Conservation (phyloP, 1,140 invertebrate species). For the Atopsyche davidsoni region DNA sequence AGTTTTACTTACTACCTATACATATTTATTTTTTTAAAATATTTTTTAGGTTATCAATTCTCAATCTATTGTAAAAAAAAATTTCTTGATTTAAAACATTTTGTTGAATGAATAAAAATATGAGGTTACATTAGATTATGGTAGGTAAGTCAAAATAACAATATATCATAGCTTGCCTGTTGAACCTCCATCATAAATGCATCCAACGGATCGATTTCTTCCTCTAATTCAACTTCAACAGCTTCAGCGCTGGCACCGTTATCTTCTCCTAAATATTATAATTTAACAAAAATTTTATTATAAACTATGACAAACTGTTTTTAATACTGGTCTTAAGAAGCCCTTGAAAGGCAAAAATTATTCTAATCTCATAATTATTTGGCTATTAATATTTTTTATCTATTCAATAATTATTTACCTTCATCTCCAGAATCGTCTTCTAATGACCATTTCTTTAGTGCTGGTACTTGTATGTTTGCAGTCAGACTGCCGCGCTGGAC, state of each 20-base stretch:
- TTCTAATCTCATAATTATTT: neutral
- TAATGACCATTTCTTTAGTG: constrained; percentile 85
- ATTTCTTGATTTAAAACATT: too few species aligned
- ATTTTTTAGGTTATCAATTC: too few species aligned
- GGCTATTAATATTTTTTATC: neutral
- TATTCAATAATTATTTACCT: constrained; percentile 36
- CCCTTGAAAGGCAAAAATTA: neutral
- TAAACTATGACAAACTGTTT: neutral
- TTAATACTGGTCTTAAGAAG: neutral
- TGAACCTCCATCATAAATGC: constrained; percentile 86
- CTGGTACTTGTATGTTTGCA: constrained; percentile 49
- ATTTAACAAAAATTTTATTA: neutral
- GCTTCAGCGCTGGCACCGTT: constrained; percentile 43
- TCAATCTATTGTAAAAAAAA: too few species aligned
- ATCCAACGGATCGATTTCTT: constrained; percentile 93
- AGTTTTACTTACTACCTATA: too few species aligned
- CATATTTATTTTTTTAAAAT: too few species aligned
- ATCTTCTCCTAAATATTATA: constrained; percentile 44
- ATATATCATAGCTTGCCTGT: too few species aligned
- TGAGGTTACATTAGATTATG: too few species aligned
- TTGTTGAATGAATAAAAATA: too few species aligned
- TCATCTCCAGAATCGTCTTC: constrained; percentile 83
- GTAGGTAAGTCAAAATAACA: too few species aligned
- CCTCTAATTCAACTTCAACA: constrained; percentile 43
- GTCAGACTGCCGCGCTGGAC: constrained; percentile 53